phyloP scores from a whole-genome alignment of 2,113 vertebrate genomes.

The Centropus bengalensis region DNA sequence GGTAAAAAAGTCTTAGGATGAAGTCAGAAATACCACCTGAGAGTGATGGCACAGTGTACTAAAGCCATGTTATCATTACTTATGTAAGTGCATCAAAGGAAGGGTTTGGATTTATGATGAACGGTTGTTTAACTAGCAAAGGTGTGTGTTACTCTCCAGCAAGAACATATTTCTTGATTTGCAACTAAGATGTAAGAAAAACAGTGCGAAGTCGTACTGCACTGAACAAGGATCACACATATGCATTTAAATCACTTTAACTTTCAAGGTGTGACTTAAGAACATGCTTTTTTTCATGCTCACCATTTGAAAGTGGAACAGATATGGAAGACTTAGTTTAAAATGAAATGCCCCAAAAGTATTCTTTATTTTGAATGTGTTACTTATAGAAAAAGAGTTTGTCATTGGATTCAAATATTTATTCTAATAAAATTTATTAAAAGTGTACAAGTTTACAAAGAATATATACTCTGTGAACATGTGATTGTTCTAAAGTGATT shows the following conservation, averaged over 20 bases:
- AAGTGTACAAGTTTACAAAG: not conserved
- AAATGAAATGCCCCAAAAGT: conserved; percentile 5
- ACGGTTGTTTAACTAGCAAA: not conserved
- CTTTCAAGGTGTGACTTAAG: conserved; percentile 22
- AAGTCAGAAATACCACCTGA: not conserved
- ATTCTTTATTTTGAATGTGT: conserved; percentile 28
- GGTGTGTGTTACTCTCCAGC: not conserved
- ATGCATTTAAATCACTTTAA: conserved; percentile 44
- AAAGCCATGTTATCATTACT: not conserved
- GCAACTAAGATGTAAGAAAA: not conserved
- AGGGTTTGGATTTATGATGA: not conserved
- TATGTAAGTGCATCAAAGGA: not conserved
- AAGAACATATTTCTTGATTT: conserved; percentile 7
- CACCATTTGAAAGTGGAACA: conserved; percentile 18
- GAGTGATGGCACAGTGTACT: not conserved
- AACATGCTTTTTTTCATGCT: conserved; percentile 11
- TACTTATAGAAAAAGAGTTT: not conserved
- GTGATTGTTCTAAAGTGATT: not conserved
- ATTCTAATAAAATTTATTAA: not conserved
- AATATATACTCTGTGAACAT: not conserved
- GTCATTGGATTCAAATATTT: not conserved
- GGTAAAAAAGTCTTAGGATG: not conserved
- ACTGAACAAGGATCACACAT: not conserved
- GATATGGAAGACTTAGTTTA: conserved; percentile 21
- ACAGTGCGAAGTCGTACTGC: not conserved